Evolutionary conservation across 1,140 invertebrate species (phyloP).

Genomic region (Diploscapter pachys): DNA sequence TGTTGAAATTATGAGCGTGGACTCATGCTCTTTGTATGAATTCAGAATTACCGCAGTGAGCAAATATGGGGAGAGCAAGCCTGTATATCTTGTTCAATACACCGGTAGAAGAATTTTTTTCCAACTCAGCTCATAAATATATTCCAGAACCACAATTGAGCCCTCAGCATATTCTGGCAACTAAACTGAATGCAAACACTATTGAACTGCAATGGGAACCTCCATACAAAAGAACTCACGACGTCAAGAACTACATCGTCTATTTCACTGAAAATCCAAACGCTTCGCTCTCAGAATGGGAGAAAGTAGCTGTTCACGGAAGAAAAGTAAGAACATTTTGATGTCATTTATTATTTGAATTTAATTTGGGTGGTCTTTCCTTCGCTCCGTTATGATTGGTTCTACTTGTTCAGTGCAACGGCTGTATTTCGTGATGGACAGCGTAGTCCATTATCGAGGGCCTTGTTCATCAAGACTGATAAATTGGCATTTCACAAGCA

Average conservation of each 20-base stretch:
- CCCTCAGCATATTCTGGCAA: constrained; percentile 57
- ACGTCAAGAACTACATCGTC: constrained; percentile 55
- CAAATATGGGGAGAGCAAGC: constrained; percentile 55
- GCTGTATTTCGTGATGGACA: constrained; percentile 58
- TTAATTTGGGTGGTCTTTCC: constrained; percentile 47
- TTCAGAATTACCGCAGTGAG: constrained; percentile 58
- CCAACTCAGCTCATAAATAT: constrained; percentile 1
- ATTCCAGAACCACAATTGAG: constrained; percentile 54
- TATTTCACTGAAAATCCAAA: constrained; percentile 57
- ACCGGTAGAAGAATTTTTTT: constrained; percentile 39
- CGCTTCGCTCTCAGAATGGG: constrained; percentile 50
- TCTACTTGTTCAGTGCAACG: constrained; percentile 55
- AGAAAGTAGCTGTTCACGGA: constrained; percentile 53
- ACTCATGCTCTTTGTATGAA: constrained; percentile 57
- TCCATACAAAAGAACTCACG: constrained; percentile 50
- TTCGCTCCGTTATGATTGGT: constrained; percentile 58
- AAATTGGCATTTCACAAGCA: constrained; percentile 56
- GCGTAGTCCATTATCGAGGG: constrained; percentile 52
- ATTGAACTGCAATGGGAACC: constrained; percentile 58
- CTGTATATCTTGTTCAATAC: constrained; percentile 56
- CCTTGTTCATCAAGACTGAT: constrained; percentile 57
- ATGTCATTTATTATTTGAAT: not conserved
- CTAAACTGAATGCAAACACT: constrained; percentile 53
- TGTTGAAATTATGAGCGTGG: constrained; percentile 55
- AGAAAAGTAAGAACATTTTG: constrained; percentile 23